These are phyloP conservation scores for Colistium nudipinnis DNA, from an alignment of 2,113 vertebrate genomes.

Conservation along the genomic window DNA sequence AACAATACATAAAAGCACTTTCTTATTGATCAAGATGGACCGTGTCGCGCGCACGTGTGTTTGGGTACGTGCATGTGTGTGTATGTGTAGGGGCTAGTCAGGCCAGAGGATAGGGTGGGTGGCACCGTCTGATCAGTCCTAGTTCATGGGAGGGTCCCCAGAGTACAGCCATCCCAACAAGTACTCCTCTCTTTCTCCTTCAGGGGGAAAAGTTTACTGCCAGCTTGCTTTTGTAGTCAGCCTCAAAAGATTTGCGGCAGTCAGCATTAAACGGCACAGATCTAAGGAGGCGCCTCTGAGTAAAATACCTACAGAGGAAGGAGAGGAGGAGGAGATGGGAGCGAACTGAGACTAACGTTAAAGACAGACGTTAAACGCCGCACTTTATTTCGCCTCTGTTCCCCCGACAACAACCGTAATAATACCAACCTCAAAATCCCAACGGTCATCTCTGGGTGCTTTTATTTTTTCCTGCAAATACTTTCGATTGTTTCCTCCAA, in stretches of 20 bases:
- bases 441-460: conserved; percentile 37
- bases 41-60: conserved; percentile 30
- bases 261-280: conserved; percentile 82
- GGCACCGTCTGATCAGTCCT: conserved; percentile 53
- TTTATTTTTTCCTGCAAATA: background rate
- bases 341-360: conserved; percentile 73
- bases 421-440: conserved; percentile 49
- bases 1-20: conserved; percentile 27
- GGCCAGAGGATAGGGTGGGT: conserved; percentile 22
- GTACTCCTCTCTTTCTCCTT: conserved; percentile 75
- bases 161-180: conserved; percentile 77
- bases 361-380: conserved; percentile 73
- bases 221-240: conserved; percentile 80
- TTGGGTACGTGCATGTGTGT: background rate
- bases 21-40: conserved; percentile 8
- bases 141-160: conserved; percentile 68
- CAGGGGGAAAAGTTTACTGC: conserved; percentile 82
- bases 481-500: conserved; percentile 51
- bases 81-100: conserved; percentile 19
- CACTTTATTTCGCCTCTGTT: conserved; percentile 72
- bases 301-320: conserved; percentile 76
- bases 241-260: conserved; percentile 81
- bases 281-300: conserved; percentile 78
- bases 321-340: conserved; percentile 58
- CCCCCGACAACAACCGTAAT: conserved; percentile 65